Base-by-base conservation (phyloP, 2,113 vertebrate species). In the Hydrolagus affinis region DNA sequence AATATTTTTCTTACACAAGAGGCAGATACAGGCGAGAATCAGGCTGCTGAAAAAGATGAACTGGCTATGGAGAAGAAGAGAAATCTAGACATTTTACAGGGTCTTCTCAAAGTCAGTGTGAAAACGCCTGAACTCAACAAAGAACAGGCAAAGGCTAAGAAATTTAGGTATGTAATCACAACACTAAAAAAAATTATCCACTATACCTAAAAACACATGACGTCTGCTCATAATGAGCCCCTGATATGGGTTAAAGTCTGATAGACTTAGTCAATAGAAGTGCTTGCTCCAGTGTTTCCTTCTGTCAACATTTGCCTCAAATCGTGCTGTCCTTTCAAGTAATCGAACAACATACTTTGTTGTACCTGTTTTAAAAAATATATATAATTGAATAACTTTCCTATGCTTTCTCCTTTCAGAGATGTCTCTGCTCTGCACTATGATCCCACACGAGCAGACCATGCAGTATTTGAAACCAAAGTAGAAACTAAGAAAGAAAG, bases 401-500 rank as follows among this genome's bases (percentile, higher is more conserved):
- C 17, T 4, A 93, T 85, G 23, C 88, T 86, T 85, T 66, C 9
- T 72, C 87, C 62, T 78, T 83, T 25, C 85, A 98, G 98, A 89
- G 96, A 98, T 76, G 91, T 97, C 21, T 94, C 95, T 9, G 88
- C 92, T 1, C 88, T 99, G 86, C 98, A 92, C 85, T 99, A 98
- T 44, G 97, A 99, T 89, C 98, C 98, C 75, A 96, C 95, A 25
- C 94, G 89, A 87, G 89, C 96, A 44, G 96, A 98, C 76, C 98
- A 98, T 70, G 87, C 91, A 3, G 88, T 92, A 14, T 97, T 96
- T 86, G 98, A 99, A 92, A 94, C 87, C 86, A 95, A 95, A 88
- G 85, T 4, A 0, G 85, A 87, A 30, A 86, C 87, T 19, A 90
- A 93, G 86, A 95, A 94, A 88, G 94, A 97, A 87, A 97, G 96